Percentiles rank a stretch among this genome's conserved stretches.
Conservation (phyloP, 2,113 vertebrate species). For the Raja brachyura region DNA sequence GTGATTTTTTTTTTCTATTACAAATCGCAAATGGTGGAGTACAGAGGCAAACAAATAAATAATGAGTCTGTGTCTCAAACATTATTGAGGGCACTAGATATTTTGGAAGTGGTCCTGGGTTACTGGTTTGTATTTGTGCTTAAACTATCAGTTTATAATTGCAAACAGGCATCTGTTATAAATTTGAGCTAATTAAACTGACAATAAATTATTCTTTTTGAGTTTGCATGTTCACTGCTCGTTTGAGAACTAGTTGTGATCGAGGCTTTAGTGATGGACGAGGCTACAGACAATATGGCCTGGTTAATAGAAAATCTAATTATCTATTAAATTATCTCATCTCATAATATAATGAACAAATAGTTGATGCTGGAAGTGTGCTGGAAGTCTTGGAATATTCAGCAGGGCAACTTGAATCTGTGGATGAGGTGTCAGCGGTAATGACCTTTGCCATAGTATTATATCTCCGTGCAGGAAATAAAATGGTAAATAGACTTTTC, state of each 20-base stretch:
- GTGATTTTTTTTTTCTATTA: too few relatives aligned
- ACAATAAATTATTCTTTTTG: neutral
- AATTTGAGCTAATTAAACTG: neutral
- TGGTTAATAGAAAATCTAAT: neutral
- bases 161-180: neutral
- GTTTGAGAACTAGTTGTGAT: neutral
- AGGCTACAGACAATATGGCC: neutral
- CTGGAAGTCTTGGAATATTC: too few relatives aligned
- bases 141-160: conserved; percentile 1
- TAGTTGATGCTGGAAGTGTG: too few relatives aligned
- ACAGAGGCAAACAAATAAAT: too few relatives aligned
- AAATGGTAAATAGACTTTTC: neutral
- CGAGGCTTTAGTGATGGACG: neutral
- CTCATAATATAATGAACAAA: too few relatives aligned
- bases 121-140: neutral
- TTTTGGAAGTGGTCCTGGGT: neutral
- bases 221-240: neutral
- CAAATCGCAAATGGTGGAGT: too few relatives aligned
- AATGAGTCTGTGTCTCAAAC: too few relatives aligned
- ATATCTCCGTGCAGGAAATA: neutral
- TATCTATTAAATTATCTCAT: too few relatives aligned
- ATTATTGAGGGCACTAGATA: neutral
- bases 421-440: too few relatives aligned
- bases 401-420: too few relatives aligned
- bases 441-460: too few relatives aligned